Conservation (phyloP, 2,888 invertebrate genomes). For the Cryptus viduatorius region DNA sequence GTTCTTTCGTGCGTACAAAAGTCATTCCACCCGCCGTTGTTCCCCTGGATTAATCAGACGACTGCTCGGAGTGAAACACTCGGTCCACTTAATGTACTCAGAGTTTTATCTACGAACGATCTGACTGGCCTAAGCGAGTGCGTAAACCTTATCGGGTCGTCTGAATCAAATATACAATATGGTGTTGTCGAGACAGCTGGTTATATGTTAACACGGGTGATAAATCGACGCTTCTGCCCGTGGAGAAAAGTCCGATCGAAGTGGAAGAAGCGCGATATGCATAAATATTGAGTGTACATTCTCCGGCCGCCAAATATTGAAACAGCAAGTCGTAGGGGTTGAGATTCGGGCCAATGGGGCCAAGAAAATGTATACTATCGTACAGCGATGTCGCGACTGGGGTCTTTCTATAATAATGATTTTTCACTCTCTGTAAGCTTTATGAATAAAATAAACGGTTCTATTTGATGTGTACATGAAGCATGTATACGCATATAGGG, state of each 20-base stretch:
- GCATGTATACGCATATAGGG: conserved; percentile 3
- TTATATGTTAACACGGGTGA: conserved; percentile 44
- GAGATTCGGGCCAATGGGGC: conserved; percentile 5
- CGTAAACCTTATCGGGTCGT: conserved; percentile 56
- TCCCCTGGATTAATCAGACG: conserved; percentile 14
- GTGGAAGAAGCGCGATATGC: conserved; percentile 39
- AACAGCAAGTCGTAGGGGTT: conserved; percentile 14
- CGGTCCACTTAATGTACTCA: conserved; percentile 33
- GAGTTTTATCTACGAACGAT: conserved; percentile 39
- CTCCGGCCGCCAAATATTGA: conserved; percentile 61
- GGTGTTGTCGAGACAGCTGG: conserved; percentile 32
- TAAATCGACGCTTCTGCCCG: conserved; percentile 60
- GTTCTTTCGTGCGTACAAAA: not conserved
- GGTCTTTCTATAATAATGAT: conserved; percentile 75
- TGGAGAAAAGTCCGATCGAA: conserved; percentile 20
- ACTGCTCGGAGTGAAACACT: not conserved
- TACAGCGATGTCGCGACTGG: conserved; percentile 45
- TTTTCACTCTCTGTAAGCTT: conserved; percentile 73
- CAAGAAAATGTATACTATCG: conserved; percentile 13
- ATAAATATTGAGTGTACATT: conserved; percentile 60
- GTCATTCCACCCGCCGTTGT: not conserved
- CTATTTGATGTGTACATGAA: conserved; percentile 62
- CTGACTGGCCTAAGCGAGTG: conserved; percentile 44
- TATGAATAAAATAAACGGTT: conserved; percentile 81
- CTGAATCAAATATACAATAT: conserved; percentile 49